Base-by-base conservation (phyloP, 2,797 vertebrate genomes). In the Cyclopterus lumpus region DNA sequence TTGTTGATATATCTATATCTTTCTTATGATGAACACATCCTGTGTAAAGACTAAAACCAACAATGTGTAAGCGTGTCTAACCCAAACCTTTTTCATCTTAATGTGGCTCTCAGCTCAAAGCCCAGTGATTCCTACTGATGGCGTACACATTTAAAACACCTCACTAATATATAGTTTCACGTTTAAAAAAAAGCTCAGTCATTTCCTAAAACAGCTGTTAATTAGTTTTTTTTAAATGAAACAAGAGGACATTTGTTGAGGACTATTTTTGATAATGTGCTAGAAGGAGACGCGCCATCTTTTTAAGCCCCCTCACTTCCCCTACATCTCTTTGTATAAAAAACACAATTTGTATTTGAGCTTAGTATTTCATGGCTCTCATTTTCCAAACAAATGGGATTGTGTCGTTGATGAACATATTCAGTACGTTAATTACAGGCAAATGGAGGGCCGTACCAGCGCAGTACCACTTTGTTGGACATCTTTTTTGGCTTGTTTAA, bases 271-370 rank as follows among this genome's bases (percentile, higher is more conserved):
- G n/a, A n/a, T n/a, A n/a, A n/a, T n/a, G n/a, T n/a, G n/a, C n/a
- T n/a, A n/a, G n/a, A n/a, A n/a, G n/a, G n/a, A n/a, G n/a, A n/a
- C n/a, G n/a, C 30, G 30, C 30, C 30, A 34, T 34, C 32, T n/a
- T 34, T 34, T 34, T 8, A 34, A 34, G 32, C 3, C 32, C 34
- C 34, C 34, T 9, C 34, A 3, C 34, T 36, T 36, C 34, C 34
- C 36, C 8, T 36, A 32, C 66, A 38, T 53, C 8, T 46, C 30
- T 63, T 11, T 40, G 14, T 12, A 34, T 42, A 26, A 10, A 34
- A 67, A 67, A 7, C 57, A 49, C 55, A 51, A 38, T 62, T 54
- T 68, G 49, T 68, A n/a, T 60, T 42, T 49, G 3, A 36, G 11
- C 38, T 38, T 12, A 40, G 4, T 40, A 40, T 40, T 40, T 40